Evolutionary conservation across 2,113 vertebrate genomes (phyloP).

Genomic region (Caranx melampygus): DNA sequence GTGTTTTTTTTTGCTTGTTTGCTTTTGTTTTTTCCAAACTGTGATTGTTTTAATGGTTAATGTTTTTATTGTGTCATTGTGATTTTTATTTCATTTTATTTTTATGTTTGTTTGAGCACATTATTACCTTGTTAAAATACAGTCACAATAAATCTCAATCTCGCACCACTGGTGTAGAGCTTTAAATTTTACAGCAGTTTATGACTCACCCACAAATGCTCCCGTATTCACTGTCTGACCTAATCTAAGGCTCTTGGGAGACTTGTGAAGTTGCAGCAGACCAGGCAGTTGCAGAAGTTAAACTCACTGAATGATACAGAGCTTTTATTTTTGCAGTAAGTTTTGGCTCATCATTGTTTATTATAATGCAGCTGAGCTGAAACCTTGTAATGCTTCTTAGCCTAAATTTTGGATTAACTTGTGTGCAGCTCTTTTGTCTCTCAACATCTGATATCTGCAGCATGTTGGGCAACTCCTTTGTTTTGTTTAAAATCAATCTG

Average conservation of each 20-base stretch:
- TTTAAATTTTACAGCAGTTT: not conserved
- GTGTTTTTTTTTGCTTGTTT: not conserved
- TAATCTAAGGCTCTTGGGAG: not conserved
- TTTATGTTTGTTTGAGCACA: not conserved
- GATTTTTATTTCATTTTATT: not conserved
- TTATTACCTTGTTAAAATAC: not conserved
- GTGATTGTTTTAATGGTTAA: not conserved
- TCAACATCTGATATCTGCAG: conserved; percentile 45
- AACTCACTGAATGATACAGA: not conserved
- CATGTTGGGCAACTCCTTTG: conserved; percentile 33
- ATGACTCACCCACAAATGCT: conserved; percentile 34
- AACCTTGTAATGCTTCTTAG: not conserved
- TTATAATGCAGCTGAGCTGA: not conserved
- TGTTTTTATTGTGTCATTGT: not conserved
- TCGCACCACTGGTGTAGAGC: not conserved
- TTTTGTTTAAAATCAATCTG: conserved; percentile 39
- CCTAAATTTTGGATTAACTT: conserved; percentile 17
- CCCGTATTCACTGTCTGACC: conserved; percentile 34
- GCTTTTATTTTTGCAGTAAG: not conserved
- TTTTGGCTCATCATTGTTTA: not conserved
- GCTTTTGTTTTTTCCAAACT: too few relatives aligned
- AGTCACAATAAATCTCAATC: too few relatives aligned
- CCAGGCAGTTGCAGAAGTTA: not conserved
- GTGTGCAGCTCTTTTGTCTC: conserved; percentile 27
- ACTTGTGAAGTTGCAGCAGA: not conserved